Percentiles rank a stretch among this genome's conserved stretches.
These are phyloP conservation scores for Diadumene lineata DNA, from an alignment of 92 coral and sea anemone species.

Conservation along the genomic window DNA sequence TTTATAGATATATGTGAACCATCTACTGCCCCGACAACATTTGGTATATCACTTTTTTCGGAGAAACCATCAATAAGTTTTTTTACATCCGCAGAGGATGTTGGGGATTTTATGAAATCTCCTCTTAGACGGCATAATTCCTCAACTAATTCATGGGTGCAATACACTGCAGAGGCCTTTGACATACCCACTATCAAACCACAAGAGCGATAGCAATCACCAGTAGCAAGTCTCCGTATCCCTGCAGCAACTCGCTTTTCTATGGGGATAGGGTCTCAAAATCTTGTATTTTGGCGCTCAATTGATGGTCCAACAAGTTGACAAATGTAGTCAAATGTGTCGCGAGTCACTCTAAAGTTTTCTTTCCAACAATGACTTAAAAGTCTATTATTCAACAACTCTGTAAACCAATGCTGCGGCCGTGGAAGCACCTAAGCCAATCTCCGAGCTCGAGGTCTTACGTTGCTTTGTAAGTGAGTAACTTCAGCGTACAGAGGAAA, in stretches of 20 bases:
- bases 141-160: conserved; percentile 34
- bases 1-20: conserved; percentile 44
- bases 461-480: no score
- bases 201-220: conserved; percentile 40
- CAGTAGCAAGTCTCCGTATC: conserved; percentile 49
- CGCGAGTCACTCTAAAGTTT: conserved; percentile 44
- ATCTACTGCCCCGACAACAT: conserved; percentile 41
- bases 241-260: conserved; percentile 37
- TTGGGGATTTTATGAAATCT: conserved; percentile 31
- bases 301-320: conserved; percentile 25
- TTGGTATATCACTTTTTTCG: conserved; percentile 45
- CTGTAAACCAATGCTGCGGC: conserved; percentile 46
- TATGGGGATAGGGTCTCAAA: conserved; percentile 45
- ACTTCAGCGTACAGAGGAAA: no score
- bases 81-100: conserved; percentile 33
- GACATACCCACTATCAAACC: conserved; percentile 47
- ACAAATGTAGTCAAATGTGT: conserved; percentile 52
- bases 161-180: conserved; percentile 40
- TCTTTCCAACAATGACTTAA: conserved; percentile 45
- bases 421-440: conserved; percentile 67
- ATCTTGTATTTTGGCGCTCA: conserved; percentile 16
- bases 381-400: conserved; percentile 21
- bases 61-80: conserved; percentile 41
- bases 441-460: no score
- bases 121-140: neutral